A percentile compares a stretch with the other conserved stretches of the same genome.
Conservation (phyloP, 2,888 invertebrate species). For the Andricus quercusramuli region DNA sequence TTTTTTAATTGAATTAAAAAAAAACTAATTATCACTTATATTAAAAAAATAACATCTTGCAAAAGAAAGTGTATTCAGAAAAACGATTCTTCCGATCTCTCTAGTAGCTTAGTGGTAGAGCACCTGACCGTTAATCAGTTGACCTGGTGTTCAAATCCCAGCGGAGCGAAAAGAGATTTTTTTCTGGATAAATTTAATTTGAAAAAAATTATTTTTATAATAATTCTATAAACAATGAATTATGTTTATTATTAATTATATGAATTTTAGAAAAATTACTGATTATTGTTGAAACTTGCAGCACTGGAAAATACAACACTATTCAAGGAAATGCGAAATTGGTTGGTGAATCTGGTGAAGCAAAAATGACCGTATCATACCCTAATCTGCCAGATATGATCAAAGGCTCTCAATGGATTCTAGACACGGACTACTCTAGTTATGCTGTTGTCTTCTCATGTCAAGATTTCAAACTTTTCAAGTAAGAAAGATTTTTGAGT, state of each 20-base stretch:
- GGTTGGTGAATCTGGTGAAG: slow-evolving; percentile 83
- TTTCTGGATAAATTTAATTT: too few relatives aligned
- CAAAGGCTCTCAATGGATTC: slow-evolving; percentile 83
- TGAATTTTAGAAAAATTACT: background rate
- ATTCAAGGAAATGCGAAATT: slow-evolving; percentile 82
- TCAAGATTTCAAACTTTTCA: slow-evolving; percentile 80
- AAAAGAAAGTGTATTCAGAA: too few relatives aligned
- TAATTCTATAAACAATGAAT: too few relatives aligned
- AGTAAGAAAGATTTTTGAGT: slow-evolving; percentile 64
- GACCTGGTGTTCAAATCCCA: too few relatives aligned
- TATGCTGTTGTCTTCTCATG: slow-evolving; percentile 85
- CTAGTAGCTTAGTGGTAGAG: too few relatives aligned
- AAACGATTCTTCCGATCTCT: too few relatives aligned
- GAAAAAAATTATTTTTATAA: too few relatives aligned
- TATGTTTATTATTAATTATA: slow-evolving; percentile 30
- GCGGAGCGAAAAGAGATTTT: too few relatives aligned
- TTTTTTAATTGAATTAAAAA: too few relatives aligned
- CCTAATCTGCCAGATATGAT: slow-evolving; percentile 82
- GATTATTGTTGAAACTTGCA: slow-evolving; percentile 67
- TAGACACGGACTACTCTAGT: slow-evolving; percentile 83
- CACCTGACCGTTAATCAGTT: too few relatives aligned
- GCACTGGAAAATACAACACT: slow-evolving; percentile 81
- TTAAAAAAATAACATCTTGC: too few relatives aligned
- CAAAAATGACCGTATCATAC: slow-evolving; percentile 83
- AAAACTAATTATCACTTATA: too few relatives aligned